Evolutionary conservation across 2,797 vertebrate species (phyloP).

Genomic region (Diplodus sargus): DNA sequence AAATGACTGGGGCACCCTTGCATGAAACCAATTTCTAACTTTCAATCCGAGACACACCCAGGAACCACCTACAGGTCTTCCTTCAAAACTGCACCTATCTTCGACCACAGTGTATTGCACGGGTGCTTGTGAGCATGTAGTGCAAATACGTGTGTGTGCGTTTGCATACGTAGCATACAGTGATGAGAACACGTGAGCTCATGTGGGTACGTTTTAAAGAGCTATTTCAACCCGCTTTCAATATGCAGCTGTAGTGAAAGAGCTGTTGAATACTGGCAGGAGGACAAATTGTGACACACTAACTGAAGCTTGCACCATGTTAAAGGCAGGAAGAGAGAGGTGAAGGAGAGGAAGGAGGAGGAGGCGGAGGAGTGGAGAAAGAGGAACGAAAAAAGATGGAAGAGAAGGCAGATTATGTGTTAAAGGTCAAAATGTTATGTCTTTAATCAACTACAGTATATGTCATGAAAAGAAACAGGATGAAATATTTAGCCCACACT

Average conservation of each 20-base stretch:
- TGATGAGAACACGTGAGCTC: slow-evolving; percentile 26
- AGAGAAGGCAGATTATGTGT: slow-evolving; percentile 49
- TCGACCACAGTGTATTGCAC: slow-evolving; percentile 17
- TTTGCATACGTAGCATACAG: slow-evolving; percentile 2
- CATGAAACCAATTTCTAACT: slow-evolving; percentile 85
- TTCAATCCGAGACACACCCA: slow-evolving; percentile 72
- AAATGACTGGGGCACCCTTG: slow-evolving; percentile 83
- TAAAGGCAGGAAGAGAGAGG: slow-evolving; percentile 23
- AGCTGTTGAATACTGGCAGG: slow-evolving; percentile 45
- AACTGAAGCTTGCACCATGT: slow-evolving; percentile 40
- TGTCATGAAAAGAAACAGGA: slow-evolving; percentile 60
- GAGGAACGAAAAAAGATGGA: slow-evolving; percentile 32
- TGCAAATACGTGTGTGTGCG: slow-evolving; percentile 3
- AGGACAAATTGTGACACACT: slow-evolving; percentile 53
- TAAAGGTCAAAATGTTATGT: slow-evolving; percentile 61
- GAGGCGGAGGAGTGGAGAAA: slow-evolving; percentile 9
- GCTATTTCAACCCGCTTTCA: slow-evolving; percentile 48
- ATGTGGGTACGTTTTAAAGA: slow-evolving; percentile 24
- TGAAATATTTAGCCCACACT: slow-evolving; percentile 58
- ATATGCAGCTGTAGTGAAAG: slow-evolving; percentile 39
- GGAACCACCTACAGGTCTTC: slow-evolving; percentile 73
- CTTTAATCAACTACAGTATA: slow-evolving; percentile 63
- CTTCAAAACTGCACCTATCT: slow-evolving; percentile 57
- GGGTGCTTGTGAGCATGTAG: neutral
- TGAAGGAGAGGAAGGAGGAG: neutral